A percentile compares a stretch with the other conserved stretches of the same genome.
Conservation (phyloP, 1,140 invertebrate species). For the Drosophila kanapiae region DNA sequence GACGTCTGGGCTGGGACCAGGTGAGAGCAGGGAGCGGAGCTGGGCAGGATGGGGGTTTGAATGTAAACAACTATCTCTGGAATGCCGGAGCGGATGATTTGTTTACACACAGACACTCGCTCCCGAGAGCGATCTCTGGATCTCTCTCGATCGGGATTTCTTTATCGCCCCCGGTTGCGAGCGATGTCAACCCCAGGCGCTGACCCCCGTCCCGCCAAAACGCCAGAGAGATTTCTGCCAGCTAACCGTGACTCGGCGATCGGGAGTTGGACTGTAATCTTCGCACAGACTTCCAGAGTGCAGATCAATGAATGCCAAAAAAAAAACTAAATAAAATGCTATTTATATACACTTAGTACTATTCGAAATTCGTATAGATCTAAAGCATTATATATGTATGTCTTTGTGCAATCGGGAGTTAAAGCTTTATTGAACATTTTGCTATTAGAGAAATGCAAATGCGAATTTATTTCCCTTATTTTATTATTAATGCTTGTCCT, state of each 20-base stretch:
- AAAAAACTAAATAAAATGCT: no score
- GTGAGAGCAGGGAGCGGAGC: slow-evolving; percentile 1
- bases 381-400: no score
- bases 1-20: slow-evolving; percentile 5
- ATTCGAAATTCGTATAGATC: no score
- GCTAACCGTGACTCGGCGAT: slow-evolving; percentile 14
- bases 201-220: slow-evolving; percentile 1
- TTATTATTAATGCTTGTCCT: no score
- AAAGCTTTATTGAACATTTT: no score
- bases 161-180: not conserved
- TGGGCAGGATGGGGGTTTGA: slow-evolving; percentile 4
- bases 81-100: not conserved
- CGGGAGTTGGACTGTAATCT: slow-evolving; percentile 1
- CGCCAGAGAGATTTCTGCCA: not conserved
- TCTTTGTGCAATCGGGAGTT: no score
- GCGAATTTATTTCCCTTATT: no score
- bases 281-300: not conserved
- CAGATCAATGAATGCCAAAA: no score
- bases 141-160: not conserved
- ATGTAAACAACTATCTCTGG: slow-evolving; percentile 13
- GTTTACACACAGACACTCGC: not conserved
- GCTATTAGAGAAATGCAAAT: no score
- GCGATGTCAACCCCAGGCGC: not conserved
- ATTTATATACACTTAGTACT: no score
- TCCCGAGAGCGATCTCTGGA: not conserved